Percentiles rank a stretch among this genome's conserved stretches.
These are phyloP conservation scores for Capitulum mitella DNA, from an alignment of 2,888 invertebrate species.

Conservation along the genomic window DNA sequence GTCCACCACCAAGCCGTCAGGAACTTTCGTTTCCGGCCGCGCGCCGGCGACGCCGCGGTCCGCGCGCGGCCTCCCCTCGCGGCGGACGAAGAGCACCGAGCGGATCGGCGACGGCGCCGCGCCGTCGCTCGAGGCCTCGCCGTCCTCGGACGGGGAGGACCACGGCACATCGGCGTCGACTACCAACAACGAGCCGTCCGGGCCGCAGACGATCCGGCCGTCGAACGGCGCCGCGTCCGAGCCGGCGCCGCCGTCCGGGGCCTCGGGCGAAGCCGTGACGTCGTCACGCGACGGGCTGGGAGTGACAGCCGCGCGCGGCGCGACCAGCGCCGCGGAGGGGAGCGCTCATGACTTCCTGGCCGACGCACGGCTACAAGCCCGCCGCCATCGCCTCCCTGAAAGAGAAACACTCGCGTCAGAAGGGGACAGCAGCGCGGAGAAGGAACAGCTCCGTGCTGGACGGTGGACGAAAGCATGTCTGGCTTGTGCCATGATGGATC, in stretches of 20 bases:
- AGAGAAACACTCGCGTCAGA: no score
- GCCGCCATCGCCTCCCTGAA: no score
- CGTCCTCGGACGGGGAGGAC: not conserved
- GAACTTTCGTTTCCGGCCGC: not conserved
- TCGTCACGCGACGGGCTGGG: no score
- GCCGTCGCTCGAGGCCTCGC: not conserved
- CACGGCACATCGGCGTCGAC: not conserved
- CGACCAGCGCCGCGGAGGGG: no score
- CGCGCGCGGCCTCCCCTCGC: not conserved
- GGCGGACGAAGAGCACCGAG: not conserved
- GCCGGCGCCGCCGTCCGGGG: not conserved
- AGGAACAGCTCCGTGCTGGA: no score
- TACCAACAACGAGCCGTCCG: not conserved
- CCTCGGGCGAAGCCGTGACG: not conserved
- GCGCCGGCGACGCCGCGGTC: not conserved
- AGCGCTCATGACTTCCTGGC: no score
- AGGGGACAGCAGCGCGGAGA: no score
- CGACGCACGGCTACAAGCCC: no score
- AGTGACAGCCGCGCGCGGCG: no score
- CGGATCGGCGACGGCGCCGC: not conserved
- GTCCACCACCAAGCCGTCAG: not conserved
- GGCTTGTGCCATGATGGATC: not conserved
- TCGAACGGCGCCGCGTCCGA: not conserved
- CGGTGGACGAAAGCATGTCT: no score
- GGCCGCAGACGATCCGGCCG: not conserved